Conservation (phyloP, 2,888 invertebrate species). For the Carabus problematicus region DNA sequence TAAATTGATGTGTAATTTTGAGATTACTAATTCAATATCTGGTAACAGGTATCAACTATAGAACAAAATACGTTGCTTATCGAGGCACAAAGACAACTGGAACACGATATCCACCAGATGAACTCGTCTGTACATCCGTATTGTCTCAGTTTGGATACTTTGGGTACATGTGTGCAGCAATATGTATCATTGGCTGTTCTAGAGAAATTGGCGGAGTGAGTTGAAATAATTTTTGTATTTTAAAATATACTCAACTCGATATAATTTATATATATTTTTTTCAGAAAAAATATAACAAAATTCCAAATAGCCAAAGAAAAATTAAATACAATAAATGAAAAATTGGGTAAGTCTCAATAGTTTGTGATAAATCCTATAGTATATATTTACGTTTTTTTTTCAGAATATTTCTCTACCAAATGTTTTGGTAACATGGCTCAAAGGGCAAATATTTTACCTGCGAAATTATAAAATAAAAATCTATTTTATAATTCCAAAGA, state of each 20-base stretch:
- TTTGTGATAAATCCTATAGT: neutral
- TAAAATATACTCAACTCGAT: neutral
- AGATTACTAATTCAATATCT: constrained; percentile 30
- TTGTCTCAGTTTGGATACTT: constrained; percentile 74
- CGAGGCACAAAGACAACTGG: constrained; percentile 67
- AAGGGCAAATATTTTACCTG: neutral
- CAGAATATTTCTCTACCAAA: constrained; percentile 15
- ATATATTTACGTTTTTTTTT: neutral
- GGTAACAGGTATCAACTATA: constrained; percentile 37
- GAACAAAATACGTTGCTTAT: constrained; percentile 65
- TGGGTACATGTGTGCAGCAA: constrained; percentile 65
- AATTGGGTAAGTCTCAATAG: constrained; percentile 50
- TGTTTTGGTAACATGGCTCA: neutral
- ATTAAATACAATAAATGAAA: constrained; percentile 47
- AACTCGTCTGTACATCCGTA: constrained; percentile 69
- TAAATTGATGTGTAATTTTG: constrained; percentile 30
- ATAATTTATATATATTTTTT: constrained; percentile 22
- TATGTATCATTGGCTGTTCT: constrained; percentile 60
- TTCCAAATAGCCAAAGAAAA: constrained; percentile 43
- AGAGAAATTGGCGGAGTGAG: constrained; percentile 53
- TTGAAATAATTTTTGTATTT: constrained; percentile 18
- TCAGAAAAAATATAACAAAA: constrained; percentile 34
- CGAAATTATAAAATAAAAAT: constrained; percentile 21
- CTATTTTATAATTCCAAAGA: too few species aligned
- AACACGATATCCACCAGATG: constrained; percentile 57